Percentiles rank a stretch among this genome's conserved stretches.
phyloP scores from a whole-genome alignment of 92 coral and sea anemone species.

The Epizoanthus stellaris region DNA sequence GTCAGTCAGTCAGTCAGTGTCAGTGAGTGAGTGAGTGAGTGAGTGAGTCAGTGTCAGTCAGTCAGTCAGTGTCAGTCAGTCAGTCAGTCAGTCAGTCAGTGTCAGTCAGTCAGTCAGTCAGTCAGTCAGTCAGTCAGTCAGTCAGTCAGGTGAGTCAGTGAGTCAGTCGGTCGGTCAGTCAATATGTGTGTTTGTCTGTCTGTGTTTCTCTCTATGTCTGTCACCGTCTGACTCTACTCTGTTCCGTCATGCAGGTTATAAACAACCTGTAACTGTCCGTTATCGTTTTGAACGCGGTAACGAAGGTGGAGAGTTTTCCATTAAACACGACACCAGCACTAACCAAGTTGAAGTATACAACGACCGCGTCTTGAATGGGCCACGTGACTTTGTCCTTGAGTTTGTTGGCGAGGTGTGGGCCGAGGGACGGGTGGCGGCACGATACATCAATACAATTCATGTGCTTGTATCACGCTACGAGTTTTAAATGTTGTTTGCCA shows the following conservation, averaged over 20 bases:
- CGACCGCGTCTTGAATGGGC: background rate
- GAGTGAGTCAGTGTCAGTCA: no score
- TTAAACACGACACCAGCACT: background rate
- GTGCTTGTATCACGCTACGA: constrained; percentile 18
- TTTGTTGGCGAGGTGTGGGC: constrained; percentile 21
- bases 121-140: no score
- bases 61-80: no score
- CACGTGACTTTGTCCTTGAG: background rate
- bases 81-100: no score
- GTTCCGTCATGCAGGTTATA: background rate
- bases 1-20: no score
- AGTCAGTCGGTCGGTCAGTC: no score
- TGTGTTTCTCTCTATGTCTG: no score
- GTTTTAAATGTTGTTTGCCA: background rate
- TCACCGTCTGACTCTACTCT: background rate
- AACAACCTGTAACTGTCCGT: background rate
- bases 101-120: no score
- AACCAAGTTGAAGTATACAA: constrained; percentile 4
- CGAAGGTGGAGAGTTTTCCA: constrained; percentile 13
- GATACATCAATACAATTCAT: constrained; percentile 7
- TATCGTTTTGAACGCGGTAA: constrained; percentile 13
- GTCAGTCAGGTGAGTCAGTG: no score
- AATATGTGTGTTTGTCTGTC: no score
- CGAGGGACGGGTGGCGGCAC: background rate
- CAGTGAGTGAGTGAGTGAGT: no score